Percentiles rank a stretch among this genome's conserved stretches.
phyloP scores from a whole-genome alignment of 2,113 vertebrate genomes.

The Calcarius ornatus region DNA sequence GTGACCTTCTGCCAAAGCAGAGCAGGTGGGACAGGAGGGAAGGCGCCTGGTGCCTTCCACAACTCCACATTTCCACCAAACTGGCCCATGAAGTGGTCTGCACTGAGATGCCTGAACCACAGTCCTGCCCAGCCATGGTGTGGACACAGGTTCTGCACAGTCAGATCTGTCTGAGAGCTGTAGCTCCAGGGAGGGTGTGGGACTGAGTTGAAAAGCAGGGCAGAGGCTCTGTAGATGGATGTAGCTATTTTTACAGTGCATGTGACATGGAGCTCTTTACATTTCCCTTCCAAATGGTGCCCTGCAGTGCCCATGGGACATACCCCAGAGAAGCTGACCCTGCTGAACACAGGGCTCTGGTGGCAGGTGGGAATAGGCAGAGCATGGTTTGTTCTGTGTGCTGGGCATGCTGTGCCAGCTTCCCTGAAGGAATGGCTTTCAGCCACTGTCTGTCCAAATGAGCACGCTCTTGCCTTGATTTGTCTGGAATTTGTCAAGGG shows the following conservation, averaged over 20 bases:
- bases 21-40: background rate
- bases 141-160: background rate
- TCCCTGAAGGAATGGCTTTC: background rate
- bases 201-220: background rate
- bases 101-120: background rate
- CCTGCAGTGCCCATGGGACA: background rate
- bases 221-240: background rate
- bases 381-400: background rate
- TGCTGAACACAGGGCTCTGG: background rate
- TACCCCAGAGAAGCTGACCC: background rate
- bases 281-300: background rate
- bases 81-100: background rate
- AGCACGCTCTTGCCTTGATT: background rate
- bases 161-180: background rate
- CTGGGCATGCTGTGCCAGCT: background rate
- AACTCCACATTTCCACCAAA: background rate
- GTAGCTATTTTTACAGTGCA: background rate
- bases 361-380: conserved; percentile 9
- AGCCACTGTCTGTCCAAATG: background rate
- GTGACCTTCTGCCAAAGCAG: background rate
- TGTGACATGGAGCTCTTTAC: background rate
- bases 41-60: background rate
- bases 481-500: background rate
- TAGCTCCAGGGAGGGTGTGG: background rate
- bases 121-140: accelerated